Evolutionary conservation across 2,797 vertebrate species (phyloP).

Genomic region (Staurois parvus): DNA sequence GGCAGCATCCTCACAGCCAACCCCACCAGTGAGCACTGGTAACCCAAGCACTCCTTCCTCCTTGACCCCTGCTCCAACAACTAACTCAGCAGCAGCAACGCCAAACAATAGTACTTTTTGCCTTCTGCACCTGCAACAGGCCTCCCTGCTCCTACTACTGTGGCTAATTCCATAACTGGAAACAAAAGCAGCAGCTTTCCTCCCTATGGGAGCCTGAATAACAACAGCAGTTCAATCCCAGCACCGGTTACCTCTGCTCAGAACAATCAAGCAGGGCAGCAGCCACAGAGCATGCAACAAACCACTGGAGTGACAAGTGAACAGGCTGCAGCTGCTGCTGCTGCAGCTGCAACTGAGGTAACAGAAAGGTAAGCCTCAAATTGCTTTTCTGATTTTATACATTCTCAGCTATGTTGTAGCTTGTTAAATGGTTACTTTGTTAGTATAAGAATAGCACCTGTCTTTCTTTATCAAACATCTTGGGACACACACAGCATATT

Average conservation of each 20-base stretch:
- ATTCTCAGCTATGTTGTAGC: too few species aligned
- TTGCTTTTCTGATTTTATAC: background rate
- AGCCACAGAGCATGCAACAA: constrained; percentile 73
- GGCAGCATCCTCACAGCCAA: constrained; percentile 78
- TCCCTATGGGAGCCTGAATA: constrained; percentile 84
- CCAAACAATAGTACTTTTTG: constrained; percentile 74
- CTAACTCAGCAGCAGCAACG: constrained; percentile 72
- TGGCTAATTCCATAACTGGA: constrained; percentile 75
- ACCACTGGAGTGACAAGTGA: constrained; percentile 82
- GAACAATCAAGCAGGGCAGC: constrained; percentile 84
- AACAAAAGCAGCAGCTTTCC: constrained; percentile 90
- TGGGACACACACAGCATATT: too few species aligned
- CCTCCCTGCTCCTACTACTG: constrained; percentile 74
- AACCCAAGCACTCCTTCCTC: constrained; percentile 77
- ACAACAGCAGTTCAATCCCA: constrained; percentile 72
- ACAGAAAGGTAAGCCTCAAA: constrained; percentile 87
- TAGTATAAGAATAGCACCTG: too few species aligned
- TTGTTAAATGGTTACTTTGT: too few species aligned
- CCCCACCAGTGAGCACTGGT: constrained; percentile 71
- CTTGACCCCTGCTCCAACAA: constrained; percentile 72
- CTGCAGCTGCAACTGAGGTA: constrained; percentile 81
- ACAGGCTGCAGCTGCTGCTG: constrained; percentile 73
- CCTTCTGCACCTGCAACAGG: constrained; percentile 78
- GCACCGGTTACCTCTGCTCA: constrained; percentile 80
- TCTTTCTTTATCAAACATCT: too few species aligned